Conservation (phyloP, 1,140 invertebrate species). For the Macrobrachium nipponense region DNA sequence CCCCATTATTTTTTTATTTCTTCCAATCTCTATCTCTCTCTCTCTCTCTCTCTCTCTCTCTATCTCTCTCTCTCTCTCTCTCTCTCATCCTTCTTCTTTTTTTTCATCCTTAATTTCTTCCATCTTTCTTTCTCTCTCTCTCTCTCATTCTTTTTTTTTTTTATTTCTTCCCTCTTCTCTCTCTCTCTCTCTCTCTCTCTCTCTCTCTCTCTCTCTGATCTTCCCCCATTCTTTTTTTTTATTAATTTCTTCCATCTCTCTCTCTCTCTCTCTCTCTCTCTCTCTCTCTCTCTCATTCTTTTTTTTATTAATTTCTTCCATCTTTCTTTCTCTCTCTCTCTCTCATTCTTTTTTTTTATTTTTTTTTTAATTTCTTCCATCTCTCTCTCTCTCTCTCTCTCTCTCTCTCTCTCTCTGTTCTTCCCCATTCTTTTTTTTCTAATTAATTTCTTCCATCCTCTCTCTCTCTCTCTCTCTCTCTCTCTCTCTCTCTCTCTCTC, state of each 20-base stretch:
- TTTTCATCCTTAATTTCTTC: background rate
- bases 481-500: too few species aligned
- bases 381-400: too few species aligned
- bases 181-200: too few species aligned
- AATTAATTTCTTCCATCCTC: too few species aligned
- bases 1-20: background rate
- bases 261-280: slow-evolving; percentile 2
- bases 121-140: too few species aligned
- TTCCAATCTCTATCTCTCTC: too few species aligned
- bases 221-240: background rate
- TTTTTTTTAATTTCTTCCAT: background rate
- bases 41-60: slow-evolving; percentile 15
- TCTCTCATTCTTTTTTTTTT: too few species aligned
- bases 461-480: too few species aligned
- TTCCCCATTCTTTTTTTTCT: background rate
- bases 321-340: background rate
- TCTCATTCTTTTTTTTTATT: background rate
- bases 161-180: background rate
- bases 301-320: background rate
- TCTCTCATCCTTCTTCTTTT: background rate
- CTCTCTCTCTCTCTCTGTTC: background rate
- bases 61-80: background rate
- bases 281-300: background rate
- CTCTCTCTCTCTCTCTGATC: background rate
- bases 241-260: background rate